These are phyloP conservation scores for Bufo bufo DNA, from an alignment of 2,113 vertebrate species.

Conservation along the genomic window DNA sequence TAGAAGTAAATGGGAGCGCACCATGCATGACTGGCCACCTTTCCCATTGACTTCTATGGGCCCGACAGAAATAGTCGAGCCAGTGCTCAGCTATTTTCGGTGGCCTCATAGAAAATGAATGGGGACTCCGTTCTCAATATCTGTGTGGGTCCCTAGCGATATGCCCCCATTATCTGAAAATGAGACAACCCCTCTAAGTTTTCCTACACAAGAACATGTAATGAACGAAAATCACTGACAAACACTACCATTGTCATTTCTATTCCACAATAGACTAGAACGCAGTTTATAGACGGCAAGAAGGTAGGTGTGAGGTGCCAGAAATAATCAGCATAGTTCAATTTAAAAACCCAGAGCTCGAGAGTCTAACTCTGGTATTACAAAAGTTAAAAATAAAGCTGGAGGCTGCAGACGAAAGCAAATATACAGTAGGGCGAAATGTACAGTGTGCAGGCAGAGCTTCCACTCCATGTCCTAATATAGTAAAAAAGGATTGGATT, in stretches of 20 bases:
- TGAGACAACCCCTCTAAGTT: too few species aligned
- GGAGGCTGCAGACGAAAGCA: not conserved
- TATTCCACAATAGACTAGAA: too few species aligned
- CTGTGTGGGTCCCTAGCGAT: too few species aligned
- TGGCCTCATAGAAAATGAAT: too few species aligned
- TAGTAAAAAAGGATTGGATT: conserved; percentile 51
- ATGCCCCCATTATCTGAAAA: too few species aligned
- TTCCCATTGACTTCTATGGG: too few species aligned
- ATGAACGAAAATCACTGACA: not conserved
- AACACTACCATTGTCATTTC: too few species aligned
- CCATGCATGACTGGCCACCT: too few species aligned
- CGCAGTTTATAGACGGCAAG: not conserved
- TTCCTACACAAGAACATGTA: not conserved
- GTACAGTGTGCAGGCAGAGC: conserved; percentile 28
- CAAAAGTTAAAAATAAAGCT: conserved; percentile 26
- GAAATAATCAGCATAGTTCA: not conserved
- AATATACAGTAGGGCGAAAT: conserved; percentile 29
- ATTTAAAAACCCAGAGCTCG: not conserved
- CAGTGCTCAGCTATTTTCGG: too few species aligned
- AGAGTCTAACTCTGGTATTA: not conserved
- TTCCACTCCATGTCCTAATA: conserved; percentile 55
- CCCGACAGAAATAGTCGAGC: too few species aligned
- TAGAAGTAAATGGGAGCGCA: too few species aligned
- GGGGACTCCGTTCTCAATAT: too few species aligned
- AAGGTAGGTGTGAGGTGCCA: not conserved